A percentile compares a stretch with the other conserved stretches of the same genome.
These are phyloP conservation scores for Cyprinodon diabolis DNA, from an alignment of 2,797 vertebrate species.

Conservation along the genomic window DNA sequence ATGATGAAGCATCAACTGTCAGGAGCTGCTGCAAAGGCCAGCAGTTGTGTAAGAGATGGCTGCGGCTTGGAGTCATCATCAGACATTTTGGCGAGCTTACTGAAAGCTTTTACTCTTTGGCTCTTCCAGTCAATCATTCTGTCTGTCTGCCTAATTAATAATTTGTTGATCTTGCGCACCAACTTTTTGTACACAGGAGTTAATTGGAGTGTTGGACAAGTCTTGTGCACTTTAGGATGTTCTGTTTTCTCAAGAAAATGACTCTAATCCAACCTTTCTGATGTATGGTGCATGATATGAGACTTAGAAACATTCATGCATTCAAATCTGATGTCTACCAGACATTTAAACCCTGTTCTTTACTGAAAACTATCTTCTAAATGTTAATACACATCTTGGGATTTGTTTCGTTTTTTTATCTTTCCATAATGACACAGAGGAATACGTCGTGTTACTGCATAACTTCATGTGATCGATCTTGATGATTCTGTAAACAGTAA, in stretches of 20 bases:
- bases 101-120: conserved; percentile 30
- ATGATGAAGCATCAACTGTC: conserved; percentile 57
- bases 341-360: not conserved
- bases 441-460: conserved; percentile 5
- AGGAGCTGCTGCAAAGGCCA: conserved; percentile 45
- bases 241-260: not conserved
- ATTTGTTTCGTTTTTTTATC: conserved; percentile 10
- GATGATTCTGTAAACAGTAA: not conserved
- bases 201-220: not conserved
- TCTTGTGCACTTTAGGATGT: not conserved
- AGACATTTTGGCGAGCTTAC: conserved; percentile 54
- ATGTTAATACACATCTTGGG: not conserved
- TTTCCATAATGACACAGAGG: conserved; percentile 24
- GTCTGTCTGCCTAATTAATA: conserved; percentile 28
- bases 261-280: not conserved
- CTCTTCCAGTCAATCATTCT: conserved; percentile 31
- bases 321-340: not conserved
- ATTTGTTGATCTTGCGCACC: not conserved
- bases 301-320: not conserved
- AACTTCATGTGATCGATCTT: not conserved
- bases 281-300: not conserved
- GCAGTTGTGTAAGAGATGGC: conserved; percentile 60
- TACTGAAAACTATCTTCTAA: not conserved
- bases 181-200: not conserved
- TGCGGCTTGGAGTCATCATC: conserved; percentile 32